phyloP scores from a whole-genome alignment of 2,113 vertebrate genomes.

The Albula goreensis region DNA sequence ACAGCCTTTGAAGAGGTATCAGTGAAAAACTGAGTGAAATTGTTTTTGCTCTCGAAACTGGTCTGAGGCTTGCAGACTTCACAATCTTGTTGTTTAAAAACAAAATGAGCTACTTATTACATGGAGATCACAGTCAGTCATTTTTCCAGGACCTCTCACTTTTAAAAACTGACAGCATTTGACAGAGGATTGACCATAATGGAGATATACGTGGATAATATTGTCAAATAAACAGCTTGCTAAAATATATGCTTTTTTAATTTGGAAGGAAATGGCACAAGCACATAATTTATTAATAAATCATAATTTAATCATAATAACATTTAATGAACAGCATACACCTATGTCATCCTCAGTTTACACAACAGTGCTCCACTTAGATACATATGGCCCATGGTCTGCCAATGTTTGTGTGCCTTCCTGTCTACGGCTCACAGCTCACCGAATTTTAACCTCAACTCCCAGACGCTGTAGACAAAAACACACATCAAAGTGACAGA shows the following conservation, averaged over 20 bases:
- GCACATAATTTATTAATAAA: background rate
- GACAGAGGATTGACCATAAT: background rate
- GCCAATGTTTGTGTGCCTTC: background rate
- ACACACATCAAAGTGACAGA: too few relatives aligned
- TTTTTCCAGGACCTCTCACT: background rate
- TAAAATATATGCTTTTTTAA: background rate
- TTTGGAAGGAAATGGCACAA: background rate
- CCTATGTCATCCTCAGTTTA: background rate
- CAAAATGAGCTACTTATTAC: too few relatives aligned
- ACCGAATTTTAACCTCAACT: background rate
- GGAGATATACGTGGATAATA: background rate
- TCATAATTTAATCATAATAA: background rate
- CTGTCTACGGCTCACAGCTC: background rate
- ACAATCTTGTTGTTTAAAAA: too few relatives aligned
- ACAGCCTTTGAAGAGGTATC: too few relatives aligned
- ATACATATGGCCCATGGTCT: background rate
- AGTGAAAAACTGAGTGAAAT: too few relatives aligned
- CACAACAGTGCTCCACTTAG: background rate
- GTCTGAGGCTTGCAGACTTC: too few relatives aligned
- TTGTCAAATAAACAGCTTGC: background rate
- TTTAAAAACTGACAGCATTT: too few relatives aligned
- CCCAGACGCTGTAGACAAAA: background rate
- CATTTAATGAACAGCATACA: background rate
- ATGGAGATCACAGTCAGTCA: background rate
- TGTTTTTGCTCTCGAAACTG: too few relatives aligned